Base-by-base conservation (phyloP, 23 tunicate species). In the Aplidium turbinatum region DNA sequence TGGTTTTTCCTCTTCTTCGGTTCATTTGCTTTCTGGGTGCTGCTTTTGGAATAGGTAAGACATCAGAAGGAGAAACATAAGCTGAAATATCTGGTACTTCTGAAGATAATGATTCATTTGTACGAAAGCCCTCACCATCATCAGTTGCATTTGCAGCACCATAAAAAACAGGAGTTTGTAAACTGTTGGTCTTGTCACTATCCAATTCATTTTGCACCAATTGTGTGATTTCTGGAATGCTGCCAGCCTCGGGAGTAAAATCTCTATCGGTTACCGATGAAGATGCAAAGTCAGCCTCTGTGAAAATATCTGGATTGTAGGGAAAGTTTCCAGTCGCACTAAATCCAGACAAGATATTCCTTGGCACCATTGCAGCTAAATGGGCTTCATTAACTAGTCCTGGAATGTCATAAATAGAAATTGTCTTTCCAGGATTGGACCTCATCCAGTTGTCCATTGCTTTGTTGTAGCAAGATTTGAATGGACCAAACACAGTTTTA, bases 331-430 rank as follows among this genome's bases (percentile, higher is more conserved):
- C 50, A 42, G 16, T 42, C 13, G 50, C 11, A 42, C 50, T 42
- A 16, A 42, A 42, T 11, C 61, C 67, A 60, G 67, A 29, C 6
- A 60, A 5, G 30, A 60, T 29, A 31, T 60, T 60, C 9, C 67
- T 11, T 5, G n/a, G 67, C 3, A 60, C 35, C 67, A 60, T 60
- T 27, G 67, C 4, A 24, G 35, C 67, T 20, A 48, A 24, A 3
- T 47, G 58, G 5, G 77, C 67, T 23, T 71, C 57, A 31, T 48
- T 71, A 4, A 71, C 68, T 24, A 71, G 22, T 3, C 31, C 67
- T 21, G 77, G 77, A 19, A 71, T 48, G 7, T 71, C 42, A 51
- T 71, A 51, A 34, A 71, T 71, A 20, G 65, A 21, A 7, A 71
- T 20, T 16, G 77, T 71, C 22, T 47, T 71, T 6, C 67, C 67